These are phyloP conservation scores for Hetaerina americana DNA, from an alignment of 1,140 invertebrate genomes.

Conservation along the genomic window DNA sequence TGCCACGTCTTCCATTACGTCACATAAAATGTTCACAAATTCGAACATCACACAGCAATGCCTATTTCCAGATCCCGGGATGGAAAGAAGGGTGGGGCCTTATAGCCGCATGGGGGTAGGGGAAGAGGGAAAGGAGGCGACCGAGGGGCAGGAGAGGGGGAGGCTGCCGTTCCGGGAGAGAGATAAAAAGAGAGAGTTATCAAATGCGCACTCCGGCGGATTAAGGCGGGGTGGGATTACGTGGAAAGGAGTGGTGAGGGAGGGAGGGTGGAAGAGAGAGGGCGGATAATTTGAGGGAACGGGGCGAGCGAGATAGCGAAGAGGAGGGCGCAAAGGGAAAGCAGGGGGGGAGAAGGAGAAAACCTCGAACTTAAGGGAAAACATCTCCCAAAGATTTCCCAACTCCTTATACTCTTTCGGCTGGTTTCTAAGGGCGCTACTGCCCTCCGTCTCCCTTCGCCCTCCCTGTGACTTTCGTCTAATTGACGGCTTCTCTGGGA, in stretches of 20 bases:
- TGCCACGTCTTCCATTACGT: too few relatives aligned
- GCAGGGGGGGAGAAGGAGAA: too few relatives aligned
- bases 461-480: not conserved
- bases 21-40: too few relatives aligned
- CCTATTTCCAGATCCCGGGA: too few relatives aligned
- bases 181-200: not conserved
- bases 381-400: not conserved
- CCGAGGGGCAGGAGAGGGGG: not conserved
- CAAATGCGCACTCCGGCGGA: not conserved
- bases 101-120: too few relatives aligned
- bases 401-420: not conserved
- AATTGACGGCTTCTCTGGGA: not conserved
- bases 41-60: too few relatives aligned
- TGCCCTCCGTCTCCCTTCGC: not conserved
- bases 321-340: too few relatives aligned
- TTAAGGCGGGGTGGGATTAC: too few relatives aligned
- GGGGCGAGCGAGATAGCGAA: too few relatives aligned
- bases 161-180: not conserved
- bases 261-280: not conserved
- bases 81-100: too few relatives aligned
- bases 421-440: not conserved
- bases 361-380: not conserved
- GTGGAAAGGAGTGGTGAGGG: not conserved
- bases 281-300: too few relatives aligned
- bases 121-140: not conserved